These are phyloP conservation scores for Cosmopolites sordidus DNA, from an alignment of 2,888 invertebrate species.

Conservation along the genomic window DNA sequence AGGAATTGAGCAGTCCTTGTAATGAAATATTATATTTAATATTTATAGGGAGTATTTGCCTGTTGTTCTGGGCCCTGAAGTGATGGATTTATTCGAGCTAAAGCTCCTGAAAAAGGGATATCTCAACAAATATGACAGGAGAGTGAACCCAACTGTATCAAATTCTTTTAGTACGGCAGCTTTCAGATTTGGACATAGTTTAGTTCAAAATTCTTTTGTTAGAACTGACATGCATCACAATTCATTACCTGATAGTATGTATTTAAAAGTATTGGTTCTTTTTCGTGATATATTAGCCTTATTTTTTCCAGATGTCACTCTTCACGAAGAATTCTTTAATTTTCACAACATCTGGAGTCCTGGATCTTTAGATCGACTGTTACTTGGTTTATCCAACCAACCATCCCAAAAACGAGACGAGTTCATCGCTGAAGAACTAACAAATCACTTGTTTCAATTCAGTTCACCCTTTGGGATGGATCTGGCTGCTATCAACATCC, in stretches of 20 bases:
- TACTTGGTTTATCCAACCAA: conserved; percentile 74
- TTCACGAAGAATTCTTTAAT: conserved; percentile 73
- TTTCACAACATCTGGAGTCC: conserved; percentile 68
- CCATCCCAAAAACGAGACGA: conserved; percentile 76
- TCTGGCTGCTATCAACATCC: conserved; percentile 82
- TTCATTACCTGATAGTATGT: conserved; percentile 68
- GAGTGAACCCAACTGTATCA: conserved; percentile 68
- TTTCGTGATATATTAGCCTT: neutral
- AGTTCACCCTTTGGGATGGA: conserved; percentile 76
- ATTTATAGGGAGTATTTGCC: conserved; percentile 68
- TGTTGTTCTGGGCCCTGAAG: conserved; percentile 67
- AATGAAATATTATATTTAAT: neutral
- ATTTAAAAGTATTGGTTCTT: conserved; percentile 1
- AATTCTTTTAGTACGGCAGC: conserved; percentile 80
- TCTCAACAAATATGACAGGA: conserved; percentile 65
- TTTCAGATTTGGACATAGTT: conserved; percentile 81
- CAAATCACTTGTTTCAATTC: conserved; percentile 79
- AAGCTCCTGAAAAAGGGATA: conserved; percentile 64
- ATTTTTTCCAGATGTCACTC: conserved; percentile 62
- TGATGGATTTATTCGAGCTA: conserved; percentile 71
- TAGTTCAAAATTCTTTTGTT: conserved; percentile 75
- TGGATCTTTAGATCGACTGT: conserved; percentile 73
- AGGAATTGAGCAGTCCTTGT: no score
- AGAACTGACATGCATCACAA: conserved; percentile 68
- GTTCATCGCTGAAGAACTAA: conserved; percentile 74